These are phyloP conservation scores for Gonatopus flavifemur DNA, from an alignment of 1,140 invertebrate species.

Conservation along the genomic window DNA sequence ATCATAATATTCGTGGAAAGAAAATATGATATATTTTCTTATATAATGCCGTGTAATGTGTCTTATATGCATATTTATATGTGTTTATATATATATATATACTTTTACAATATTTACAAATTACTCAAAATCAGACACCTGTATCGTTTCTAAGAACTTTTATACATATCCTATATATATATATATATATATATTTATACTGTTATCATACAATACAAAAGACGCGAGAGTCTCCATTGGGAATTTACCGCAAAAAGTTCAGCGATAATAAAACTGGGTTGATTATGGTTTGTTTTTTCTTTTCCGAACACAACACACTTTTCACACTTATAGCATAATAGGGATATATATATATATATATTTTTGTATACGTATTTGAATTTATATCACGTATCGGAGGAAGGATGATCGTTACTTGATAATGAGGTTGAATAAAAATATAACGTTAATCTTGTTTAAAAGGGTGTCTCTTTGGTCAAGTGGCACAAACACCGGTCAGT, in stretches of 20 bases:
- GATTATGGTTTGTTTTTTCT: too few species aligned
- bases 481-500: slow-evolving; percentile 55
- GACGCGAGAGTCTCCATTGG: too few species aligned
- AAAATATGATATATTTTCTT: slow-evolving; percentile 51
- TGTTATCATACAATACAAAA: too few species aligned
- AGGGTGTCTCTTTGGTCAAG: slow-evolving; percentile 53
- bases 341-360: too few species aligned
- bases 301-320: too few species aligned
- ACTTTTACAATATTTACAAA: slow-evolving; percentile 49
- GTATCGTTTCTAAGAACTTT: too few species aligned
- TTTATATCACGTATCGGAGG: too few species aligned
- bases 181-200: slow-evolving; percentile 4
- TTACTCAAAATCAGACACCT: slow-evolving; percentile 14
- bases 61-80: slow-evolving; percentile 20
- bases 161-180: slow-evolving; percentile 5
- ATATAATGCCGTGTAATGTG: slow-evolving; percentile 18
- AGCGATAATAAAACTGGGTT: too few species aligned
- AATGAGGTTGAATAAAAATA: slow-evolving; percentile 30
- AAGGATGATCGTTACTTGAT: slow-evolving; percentile 12
- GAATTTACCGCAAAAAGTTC: too few species aligned
- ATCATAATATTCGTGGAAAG: slow-evolving; percentile 32
- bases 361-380: too few species aligned
- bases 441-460: slow-evolving; percentile 21
- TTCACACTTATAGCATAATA: too few species aligned
- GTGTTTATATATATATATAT: slow-evolving; percentile 15